Base-by-base conservation (phyloP, 1,140 invertebrate species). In the Lasioglossum albipes region DNA sequence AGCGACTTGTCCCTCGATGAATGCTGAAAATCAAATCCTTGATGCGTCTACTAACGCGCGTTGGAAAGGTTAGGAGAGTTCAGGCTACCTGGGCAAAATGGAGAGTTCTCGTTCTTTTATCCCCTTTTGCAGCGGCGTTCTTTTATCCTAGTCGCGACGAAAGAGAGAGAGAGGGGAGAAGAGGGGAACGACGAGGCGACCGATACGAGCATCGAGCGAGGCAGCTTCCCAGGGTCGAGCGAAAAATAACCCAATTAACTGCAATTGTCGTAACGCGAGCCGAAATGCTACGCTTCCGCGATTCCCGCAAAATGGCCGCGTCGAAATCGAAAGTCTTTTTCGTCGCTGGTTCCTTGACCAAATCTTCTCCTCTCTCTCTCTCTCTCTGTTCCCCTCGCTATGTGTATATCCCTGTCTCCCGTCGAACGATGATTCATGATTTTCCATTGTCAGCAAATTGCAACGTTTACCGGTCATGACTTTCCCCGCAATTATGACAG, bases 231-330 rank as follows among this genome's bases (percentile, higher is more conserved):
- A 84, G 79, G 73, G 74, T 81, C 73, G 69, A 57, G 69, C 27
- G 74, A 70, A 67, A 75, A 72, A 66, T 83, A 83, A 81, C 49
- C 78, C 68, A 76, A 84, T 81, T 81, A 77, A 66, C 64, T 31
- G 64, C 64, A 76, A 76, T 81, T 84, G 82, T 36, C 57, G 41
- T 75, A 49, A 83, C 61, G 61, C 78, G 66, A 79, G 18, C 42
- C 57, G 31, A 75, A 54, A 67, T 36, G 69, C 22, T 6, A 22
- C 54, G 41, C 62, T 79, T 79, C 77, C 77, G 62, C 31, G 77
- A 57, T 18, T 59, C 4, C 36, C 36, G 31, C 18, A 79, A 52
- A 61, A 73, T 65, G 66, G 59, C 52, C 41, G 49, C 13, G 57
- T n/a, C 20, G 20, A 62, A 77, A 62, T 36, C 7, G 54, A 67